Base-by-base conservation (phyloP, 2,888 invertebrate genomes). In the Aromia moschata region DNA sequence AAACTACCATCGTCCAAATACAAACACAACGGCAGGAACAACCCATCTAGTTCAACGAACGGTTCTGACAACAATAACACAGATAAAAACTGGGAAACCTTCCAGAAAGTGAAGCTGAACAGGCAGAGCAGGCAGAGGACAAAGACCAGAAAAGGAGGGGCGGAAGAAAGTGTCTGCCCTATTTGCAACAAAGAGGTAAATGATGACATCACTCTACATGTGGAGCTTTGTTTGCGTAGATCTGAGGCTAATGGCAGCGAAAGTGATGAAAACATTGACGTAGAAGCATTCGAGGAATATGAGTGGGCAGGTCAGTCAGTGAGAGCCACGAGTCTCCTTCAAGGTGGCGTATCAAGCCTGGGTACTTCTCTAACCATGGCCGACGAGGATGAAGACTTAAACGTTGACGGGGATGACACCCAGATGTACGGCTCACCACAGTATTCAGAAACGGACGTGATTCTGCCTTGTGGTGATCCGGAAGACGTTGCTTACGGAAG, bases 251-350 rank as follows among this genome's bases (percentile, higher is more conserved):
- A 77, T n/a, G 72, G 73, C 53, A 73, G 70, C 58, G 91, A 91
- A 62, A 75, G 74, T 64, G 92, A 92, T 62, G 92, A 91, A 74
- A 90, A 89, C 58, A 93, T 93, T 56, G 94, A 93, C 79, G 92
- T 92, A 0, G 92, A 91, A 82, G 90, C 89, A 33, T 89, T 84
- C 75, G 91, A 94, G 68, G 94, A 94, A 76, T 96, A 96, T 79
- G 91, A 92, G 75, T 96, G 96, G 96, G 93, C 94, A 18, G 94
- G 94, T 0, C 91, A 95, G 78, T 91, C 92, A 74, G 87, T 93
- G 52, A 83, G 90, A 2, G 90, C 89, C 0, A 85, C 89, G 0
- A 89, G 90, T 2, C 80, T 93, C 64, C 84, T 92, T 45, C 84
- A 86, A 64, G 89, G 89, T 11, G 87, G 88, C 38, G 85, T 87